These are phyloP conservation scores for Trichoplusia ni DNA, from an alignment of 1,140 invertebrate genomes.

Conservation along the genomic window DNA sequence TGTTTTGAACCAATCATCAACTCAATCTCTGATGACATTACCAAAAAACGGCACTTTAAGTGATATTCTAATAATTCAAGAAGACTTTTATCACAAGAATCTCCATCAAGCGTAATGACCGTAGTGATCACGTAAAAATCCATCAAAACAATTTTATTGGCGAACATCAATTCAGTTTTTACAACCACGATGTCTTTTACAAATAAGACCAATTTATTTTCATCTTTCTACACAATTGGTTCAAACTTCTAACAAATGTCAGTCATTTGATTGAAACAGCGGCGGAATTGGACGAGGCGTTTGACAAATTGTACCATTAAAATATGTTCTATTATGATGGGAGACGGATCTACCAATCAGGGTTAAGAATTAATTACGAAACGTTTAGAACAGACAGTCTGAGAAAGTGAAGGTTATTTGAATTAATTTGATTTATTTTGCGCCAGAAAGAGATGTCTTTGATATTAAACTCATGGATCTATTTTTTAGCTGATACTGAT, in stretches of 20 bases:
- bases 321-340: slow-evolving; percentile 13
- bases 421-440: too few species aligned
- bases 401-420: neutral
- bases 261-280: slow-evolving; percentile 23
- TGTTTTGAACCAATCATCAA: too few species aligned
- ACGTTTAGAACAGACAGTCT: neutral
- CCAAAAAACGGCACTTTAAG: neutral
- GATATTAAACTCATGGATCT: too few species aligned
- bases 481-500: too few species aligned
- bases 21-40: too few species aligned
- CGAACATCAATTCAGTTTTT: slow-evolving; percentile 17
- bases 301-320: slow-evolving; percentile 25
- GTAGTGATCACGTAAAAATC: slow-evolving; percentile 10
- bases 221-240: slow-evolving; percentile 21
- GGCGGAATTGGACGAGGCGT: slow-evolving; percentile 5
- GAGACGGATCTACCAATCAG: neutral
- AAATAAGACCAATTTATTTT: slow-evolving; percentile 20
- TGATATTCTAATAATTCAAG: slow-evolving; percentile 15
- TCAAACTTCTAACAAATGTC: slow-evolving; percentile 18
- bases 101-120: slow-evolving; percentile 16
- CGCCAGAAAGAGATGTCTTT: too few species aligned
- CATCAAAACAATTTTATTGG: slow-evolving; percentile 28
- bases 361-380: slow-evolving; percentile 24
- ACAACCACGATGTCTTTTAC: slow-evolving; percentile 14
- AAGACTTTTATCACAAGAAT: slow-evolving; percentile 16